Base-by-base conservation (phyloP, 2,888 invertebrate genomes). In the Tupiocoris notatus region DNA sequence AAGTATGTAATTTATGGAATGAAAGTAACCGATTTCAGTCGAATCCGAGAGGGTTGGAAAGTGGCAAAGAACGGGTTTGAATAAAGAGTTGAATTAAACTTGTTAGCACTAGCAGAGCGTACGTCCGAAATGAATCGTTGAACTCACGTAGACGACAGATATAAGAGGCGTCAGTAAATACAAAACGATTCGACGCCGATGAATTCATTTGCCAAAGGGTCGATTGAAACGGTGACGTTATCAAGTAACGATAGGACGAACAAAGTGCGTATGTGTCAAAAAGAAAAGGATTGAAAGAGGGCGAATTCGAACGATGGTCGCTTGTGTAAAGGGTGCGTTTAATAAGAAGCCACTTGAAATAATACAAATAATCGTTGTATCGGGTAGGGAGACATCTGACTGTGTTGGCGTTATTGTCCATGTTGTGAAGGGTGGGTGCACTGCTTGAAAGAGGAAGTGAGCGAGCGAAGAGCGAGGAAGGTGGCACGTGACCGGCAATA, bases 271-370 rank as follows among this genome's bases (percentile, higher is more conserved):
- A n/a, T n/a, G n/a, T n/a, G n/a, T n/a, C n/a, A n/a, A n/a, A n/a
- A n/a, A n/a, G n/a, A n/a, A n/a, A n/a, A n/a, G n/a, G n/a, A n/a
- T n/a, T n/a, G n/a, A n/a, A n/a, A n/a, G n/a, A n/a, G n/a, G 39
- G 39, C 39, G 39, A 39, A 39, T 39, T 12, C 6, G 39, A 39
- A 39, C n/a, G n/a, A n/a, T n/a, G 12, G 39, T 39, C 39, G 39
- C 12, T 39, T 39, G 39, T 18, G 56, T 9, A 24, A 39, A 20
- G 70, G 70, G 70, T 70, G 57, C 70, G 70, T 59, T 70, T 59
- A 70, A 70, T 70, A 70, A 59, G 70, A 58, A 61, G 70, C 24
- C 70, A 70, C 70, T 73, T 9, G 63, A 73, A 73, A 73, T 73
- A 73, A 73, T 63, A 73, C 73, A 63, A 73, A 73, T 73, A 70